Evolutionary conservation across 2,113 vertebrate species (phyloP).

Genomic region (Mus spicilegus): DNA sequence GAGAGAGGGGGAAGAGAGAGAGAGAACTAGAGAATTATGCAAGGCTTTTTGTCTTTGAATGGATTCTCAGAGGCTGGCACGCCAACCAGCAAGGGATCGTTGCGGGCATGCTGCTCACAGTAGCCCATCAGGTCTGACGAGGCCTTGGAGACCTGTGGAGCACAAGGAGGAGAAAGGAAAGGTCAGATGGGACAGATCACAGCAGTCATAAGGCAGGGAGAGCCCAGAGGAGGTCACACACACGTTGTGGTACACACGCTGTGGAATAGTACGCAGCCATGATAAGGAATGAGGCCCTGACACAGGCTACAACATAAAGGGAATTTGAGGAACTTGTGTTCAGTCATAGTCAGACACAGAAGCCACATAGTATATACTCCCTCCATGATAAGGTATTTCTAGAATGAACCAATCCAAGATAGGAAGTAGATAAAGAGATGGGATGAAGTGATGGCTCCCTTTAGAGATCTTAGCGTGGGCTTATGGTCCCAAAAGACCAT

Average conservation of each 20-base stretch:
- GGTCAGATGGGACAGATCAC: not conserved
- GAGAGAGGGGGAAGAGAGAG: not conserved
- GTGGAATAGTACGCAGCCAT: not conserved
- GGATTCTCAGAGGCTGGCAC: slow-evolving; percentile 97
- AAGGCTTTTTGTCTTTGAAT: slow-evolving; percentile 99
- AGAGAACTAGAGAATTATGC: slow-evolving; percentile 93
- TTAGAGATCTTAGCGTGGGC: not conserved
- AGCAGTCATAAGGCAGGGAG: accelerated
- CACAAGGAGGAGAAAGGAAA: not conserved
- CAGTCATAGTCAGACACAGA: not conserved
- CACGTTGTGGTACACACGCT: accelerated
- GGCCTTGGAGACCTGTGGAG: slow-evolving; percentile 93
- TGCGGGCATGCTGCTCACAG: slow-evolving; percentile 96
- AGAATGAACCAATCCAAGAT: accelerated
- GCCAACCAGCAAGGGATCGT: slow-evolving; percentile 95
- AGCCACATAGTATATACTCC: not conserved
- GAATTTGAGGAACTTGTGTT: accelerated
- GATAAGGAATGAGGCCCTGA: accelerated
- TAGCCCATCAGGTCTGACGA: slow-evolving; percentile 97
- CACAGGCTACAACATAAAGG: accelerated
- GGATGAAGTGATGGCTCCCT: not conserved
- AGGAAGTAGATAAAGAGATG: accelerated
- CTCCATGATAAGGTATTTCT: not conserved
- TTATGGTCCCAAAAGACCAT: not conserved
- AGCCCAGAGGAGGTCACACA: accelerated